Conservation (phyloP, 2,888 invertebrate genomes). For the Hymenopus coronatus region DNA sequence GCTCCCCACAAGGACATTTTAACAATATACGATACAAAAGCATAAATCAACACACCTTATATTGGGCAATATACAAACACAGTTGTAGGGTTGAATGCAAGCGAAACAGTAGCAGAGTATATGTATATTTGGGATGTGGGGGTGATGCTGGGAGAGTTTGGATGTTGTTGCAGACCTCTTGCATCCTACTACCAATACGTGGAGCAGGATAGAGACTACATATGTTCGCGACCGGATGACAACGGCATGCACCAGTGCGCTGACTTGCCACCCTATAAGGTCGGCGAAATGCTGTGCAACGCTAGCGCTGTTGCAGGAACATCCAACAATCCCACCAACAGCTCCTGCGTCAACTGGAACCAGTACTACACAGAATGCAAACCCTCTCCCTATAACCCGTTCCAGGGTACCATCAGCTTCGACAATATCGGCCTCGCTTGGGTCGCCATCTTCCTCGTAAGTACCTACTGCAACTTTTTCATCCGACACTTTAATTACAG, state of each 20-base stretch:
- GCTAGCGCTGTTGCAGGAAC: conserved; percentile 62
- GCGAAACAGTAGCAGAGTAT: neutral
- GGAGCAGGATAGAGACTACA: conserved; percentile 90
- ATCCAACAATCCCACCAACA: conserved; percentile 64
- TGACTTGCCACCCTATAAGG: conserved; percentile 72
- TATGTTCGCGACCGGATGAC: conserved; percentile 89
- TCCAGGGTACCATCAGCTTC: conserved; percentile 98
- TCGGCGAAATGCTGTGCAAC: conserved; percentile 73
- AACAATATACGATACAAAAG: no score
- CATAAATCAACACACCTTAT: no score
- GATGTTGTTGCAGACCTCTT: conserved; percentile 46
- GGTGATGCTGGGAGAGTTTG: neutral
- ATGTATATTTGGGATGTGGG: neutral
- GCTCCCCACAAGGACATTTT: no score
- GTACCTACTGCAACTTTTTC: conserved; percentile 41
- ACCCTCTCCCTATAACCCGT: conserved; percentile 92
- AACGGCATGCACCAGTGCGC: conserved; percentile 92
- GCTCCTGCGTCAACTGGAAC: conserved; percentile 96
- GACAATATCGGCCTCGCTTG: conserved; percentile 99
- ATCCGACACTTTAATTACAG: no score
- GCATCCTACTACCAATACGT: conserved; percentile 81
- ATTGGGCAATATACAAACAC: no score
- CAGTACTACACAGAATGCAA: conserved; percentile 95
- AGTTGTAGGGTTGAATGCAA: neutral
- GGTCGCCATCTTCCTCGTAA: conserved; percentile 99